These are phyloP conservation scores for Imbricaverruca yamaguchii DNA, from an alignment of 2,888 invertebrate species.

Conservation along the genomic window DNA sequence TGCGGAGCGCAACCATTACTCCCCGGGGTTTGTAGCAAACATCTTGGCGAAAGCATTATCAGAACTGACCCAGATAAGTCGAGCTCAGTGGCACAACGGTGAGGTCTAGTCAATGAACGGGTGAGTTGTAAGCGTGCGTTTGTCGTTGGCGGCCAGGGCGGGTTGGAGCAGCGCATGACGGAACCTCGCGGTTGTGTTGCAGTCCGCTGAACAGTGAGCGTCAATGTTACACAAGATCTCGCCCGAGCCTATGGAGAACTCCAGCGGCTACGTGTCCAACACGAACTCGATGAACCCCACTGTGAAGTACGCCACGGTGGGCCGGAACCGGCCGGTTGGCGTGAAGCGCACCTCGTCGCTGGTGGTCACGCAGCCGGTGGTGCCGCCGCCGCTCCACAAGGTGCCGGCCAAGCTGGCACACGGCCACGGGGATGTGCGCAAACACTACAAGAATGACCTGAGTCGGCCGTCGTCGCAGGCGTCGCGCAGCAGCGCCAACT, in stretches of 20 bases:
- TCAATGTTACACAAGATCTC: conserved; percentile 23
- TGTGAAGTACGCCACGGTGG: background rate
- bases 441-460: conserved; percentile 17
- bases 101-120: background rate
- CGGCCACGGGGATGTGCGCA: background rate
- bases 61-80: too few relatives aligned
- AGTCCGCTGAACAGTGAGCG: background rate
- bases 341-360: conserved; percentile 15
- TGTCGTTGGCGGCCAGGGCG: too few relatives aligned
- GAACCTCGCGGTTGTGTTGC: too few relatives aligned
- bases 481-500: conserved; percentile 5
- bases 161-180: too few relatives aligned
- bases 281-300: conserved; percentile 16
- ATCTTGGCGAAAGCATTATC: too few relatives aligned
- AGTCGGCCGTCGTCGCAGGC: background rate
- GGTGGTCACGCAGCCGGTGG: conserved; percentile 3
- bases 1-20: too few relatives aligned
- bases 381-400: background rate
- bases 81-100: background rate
- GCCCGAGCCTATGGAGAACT: conserved; percentile 2
- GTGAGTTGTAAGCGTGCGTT: background rate
- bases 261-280: conserved; percentile 19
- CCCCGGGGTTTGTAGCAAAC: too few relatives aligned
- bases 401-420: background rate
- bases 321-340: conserved; percentile 2